Evolutionary conservation across 92 coral and sea anemone genomes (phyloP), one percentile per base, ranked within the genome.

Genomic region (Scolanthus callimorphus): DNA sequence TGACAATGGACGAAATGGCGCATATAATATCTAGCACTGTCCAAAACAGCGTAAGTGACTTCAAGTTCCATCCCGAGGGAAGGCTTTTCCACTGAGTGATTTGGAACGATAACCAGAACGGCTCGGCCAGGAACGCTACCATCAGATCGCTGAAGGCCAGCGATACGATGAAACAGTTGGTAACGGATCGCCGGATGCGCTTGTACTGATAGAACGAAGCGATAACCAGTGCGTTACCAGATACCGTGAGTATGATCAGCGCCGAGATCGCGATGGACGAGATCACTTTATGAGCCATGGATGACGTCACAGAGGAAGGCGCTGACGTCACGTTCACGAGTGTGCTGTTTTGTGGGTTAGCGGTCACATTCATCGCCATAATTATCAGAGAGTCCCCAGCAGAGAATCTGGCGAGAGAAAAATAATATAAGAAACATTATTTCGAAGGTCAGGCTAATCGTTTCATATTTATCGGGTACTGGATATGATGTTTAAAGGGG

Each of bases 151-250:
- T 85, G 46, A 84, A 80, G 1, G 99, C 99, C 30, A 94, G 54
- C 55, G 91, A 85, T 49, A 94, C 85, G 13, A 94, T 90, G 44
- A 94, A 94, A 70, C 91, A 86, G 73, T 94, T 94, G 9, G 99
- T 94, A 23, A 94, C 99, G 25, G 83, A 73, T 3, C 83, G 79
- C 4, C 99, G 90, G 2, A 94, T 86, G 15, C 89, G 69, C 31
- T 84, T 84, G 68, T 84, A 94, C 25, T 34, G 61, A 29, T 90
- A 83, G 66, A 94, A 94, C 22, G 96, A 89, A 0, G 81, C 85
- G 27, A 94, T 79, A 51, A 94, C 96, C 15, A 85, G 85, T 12
- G 73, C 69, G 68, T 94, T 94, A 38, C 99, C 99, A 11, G 79
- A 74, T 39, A 94, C 64, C 31, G 99, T 56, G 45, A 94, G 65